Conservation (phyloP, 2,888 invertebrate species). For the Chesias legatella region DNA sequence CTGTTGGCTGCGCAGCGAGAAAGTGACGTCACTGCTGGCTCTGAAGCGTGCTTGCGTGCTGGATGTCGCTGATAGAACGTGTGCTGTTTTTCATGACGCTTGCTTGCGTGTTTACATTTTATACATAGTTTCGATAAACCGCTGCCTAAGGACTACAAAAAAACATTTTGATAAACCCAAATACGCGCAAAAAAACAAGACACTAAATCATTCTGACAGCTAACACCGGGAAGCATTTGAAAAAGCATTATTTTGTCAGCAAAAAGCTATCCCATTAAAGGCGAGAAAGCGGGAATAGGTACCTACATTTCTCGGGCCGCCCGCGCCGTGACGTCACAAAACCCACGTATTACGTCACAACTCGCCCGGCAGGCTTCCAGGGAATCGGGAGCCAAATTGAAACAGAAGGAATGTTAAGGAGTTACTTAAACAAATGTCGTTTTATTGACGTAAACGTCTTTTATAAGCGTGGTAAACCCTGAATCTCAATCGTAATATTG, state of each 20-base stretch:
- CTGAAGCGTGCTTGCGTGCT: no score
- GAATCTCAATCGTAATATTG: no score
- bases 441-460: no score
- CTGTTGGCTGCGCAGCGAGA: no score
- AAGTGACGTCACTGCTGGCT: no score
- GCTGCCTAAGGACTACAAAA: no score
- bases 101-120: no score
- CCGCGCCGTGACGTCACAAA: constrained; percentile 15
- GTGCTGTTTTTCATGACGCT: no score
- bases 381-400: constrained; percentile 10
- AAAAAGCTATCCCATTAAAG: constrained; percentile 15
- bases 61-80: no score
- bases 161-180: no score
- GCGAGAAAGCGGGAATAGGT: constrained; percentile 1
- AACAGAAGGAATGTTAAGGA: background rate
- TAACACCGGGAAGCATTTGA: constrained; percentile 6
- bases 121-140: no score
- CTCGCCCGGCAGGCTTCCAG: constrained; percentile 5
- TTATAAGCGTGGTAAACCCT: no score
- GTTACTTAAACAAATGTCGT: background rate
- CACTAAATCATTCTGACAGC: constrained; percentile 7
- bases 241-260: constrained; percentile 18
- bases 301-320: constrained; percentile 8
- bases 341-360: constrained; percentile 19
- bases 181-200: constrained; percentile 4